phyloP scores from a whole-genome alignment of 2,113 vertebrate species.

The Neolamprologus devosi region DNA sequence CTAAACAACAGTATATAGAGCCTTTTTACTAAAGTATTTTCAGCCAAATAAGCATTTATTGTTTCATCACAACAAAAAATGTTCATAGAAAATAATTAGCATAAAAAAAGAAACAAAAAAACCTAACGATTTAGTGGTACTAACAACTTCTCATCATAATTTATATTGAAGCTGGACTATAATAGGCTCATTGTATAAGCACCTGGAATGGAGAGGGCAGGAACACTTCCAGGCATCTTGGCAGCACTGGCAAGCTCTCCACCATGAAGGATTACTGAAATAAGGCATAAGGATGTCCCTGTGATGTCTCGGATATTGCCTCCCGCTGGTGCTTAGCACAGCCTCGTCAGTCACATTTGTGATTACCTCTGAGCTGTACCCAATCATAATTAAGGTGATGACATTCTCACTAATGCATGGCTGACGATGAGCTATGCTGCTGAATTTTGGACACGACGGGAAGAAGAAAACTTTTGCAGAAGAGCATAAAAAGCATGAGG shows the following conservation, averaged over 20 bases:
- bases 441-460: not conserved
- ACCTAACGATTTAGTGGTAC: not conserved
- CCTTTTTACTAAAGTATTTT: not conserved
- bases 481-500: not conserved
- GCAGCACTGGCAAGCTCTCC: not conserved
- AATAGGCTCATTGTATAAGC: not conserved
- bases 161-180: not conserved
- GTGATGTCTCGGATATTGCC: not conserved
- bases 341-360: not conserved
- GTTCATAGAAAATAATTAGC: not conserved
- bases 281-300: not conserved
- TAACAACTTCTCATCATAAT: not conserved
- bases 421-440: not conserved
- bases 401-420: not conserved
- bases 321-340: not conserved
- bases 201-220: not conserved
- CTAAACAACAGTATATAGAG: not conserved
- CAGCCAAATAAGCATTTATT: not conserved
- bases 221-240: not conserved
- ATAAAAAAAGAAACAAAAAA: not conserved
- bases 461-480: not conserved
- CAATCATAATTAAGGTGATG: slow-evolving; percentile 25
- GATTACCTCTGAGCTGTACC: slow-evolving; percentile 28
- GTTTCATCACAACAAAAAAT: not conserved
- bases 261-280: slow-evolving; percentile 18